Base-by-base conservation (phyloP, 2,797 vertebrate genomes). In the Squalus acanthias region DNA sequence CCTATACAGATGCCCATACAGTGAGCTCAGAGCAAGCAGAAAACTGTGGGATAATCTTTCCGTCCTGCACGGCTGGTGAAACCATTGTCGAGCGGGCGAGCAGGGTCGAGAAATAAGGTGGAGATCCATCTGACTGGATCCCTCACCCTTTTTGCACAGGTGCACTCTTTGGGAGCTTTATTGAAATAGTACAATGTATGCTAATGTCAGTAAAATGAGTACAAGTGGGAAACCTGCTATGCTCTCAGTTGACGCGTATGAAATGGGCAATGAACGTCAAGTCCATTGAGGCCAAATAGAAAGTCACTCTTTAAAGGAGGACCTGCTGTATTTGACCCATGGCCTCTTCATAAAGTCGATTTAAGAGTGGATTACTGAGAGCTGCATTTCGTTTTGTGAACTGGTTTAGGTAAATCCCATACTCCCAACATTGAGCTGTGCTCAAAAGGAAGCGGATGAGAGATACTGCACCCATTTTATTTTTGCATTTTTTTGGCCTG, bases 41-140 rank as follows among this genome's bases (percentile, higher is more conserved):
- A 96, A 96, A 96, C 96, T 97, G 97, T 97, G 97, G 97, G 97
- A 97, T 97, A 96, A 97, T 97, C 97, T 97, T 96, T 96, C 98
- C 97, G 33, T 12, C 65, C n/a, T 20, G 65, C 91, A 22, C 10
- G 8, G n/a, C n/a, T 0, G 9, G 12, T 39, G 22, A 46, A 46
- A 24, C 29, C 89, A 92, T 65, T 8, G 17, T 65, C 6, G n/a
- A 92, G 17, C 6, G 63, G 89, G 33, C 26, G 82, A 85, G 82
- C 82, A 4, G 7, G 1, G 50, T 24, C n/a, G 67, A 93, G 22
- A 22, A 93, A 93, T 46, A 1, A 93, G 88, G 1, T 33, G 24
- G 0, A 33, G 22, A 57, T 53, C 24, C 87, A 26, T 13, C 17
- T 92, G 17, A 46, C 39, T 20, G 65, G 20, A 69, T 91, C 17